These are phyloP conservation scores for Euplagia quadripunctaria DNA, from an alignment of 2,888 invertebrate species.

Conservation along the genomic window DNA sequence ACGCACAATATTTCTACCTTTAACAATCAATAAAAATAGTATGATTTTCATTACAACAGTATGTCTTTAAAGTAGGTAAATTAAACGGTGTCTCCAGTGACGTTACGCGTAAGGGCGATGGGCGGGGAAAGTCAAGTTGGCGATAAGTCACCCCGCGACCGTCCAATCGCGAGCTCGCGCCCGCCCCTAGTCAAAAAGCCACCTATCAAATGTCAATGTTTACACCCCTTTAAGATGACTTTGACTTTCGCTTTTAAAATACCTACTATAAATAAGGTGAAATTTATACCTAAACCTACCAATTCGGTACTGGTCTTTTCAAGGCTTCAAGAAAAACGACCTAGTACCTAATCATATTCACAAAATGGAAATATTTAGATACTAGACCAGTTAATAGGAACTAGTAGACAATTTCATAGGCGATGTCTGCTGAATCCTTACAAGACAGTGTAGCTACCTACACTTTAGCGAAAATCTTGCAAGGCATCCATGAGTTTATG, in stretches of 20 bases:
- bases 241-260: slow-evolving; percentile 29
- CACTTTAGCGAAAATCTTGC: too few species aligned
- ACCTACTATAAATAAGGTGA: background rate
- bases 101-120: slow-evolving; percentile 57
- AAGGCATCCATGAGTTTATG: too few species aligned
- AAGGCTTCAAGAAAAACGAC: background rate
- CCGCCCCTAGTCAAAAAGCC: slow-evolving; percentile 86
- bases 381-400: too few species aligned
- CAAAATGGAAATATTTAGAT: too few species aligned
- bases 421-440: too few species aligned
- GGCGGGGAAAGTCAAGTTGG: slow-evolving; percentile 83
- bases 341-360: background rate
- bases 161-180: slow-evolving; percentile 77
- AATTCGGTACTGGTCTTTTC: background rate
- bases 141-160: slow-evolving; percentile 82
- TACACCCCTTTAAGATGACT: slow-evolving; percentile 64
- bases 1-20: too few species aligned
- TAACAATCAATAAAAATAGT: too few species aligned
- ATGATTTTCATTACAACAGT: background rate
- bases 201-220: slow-evolving; percentile 69
- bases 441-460: too few species aligned
- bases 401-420: too few species aligned
- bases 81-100: background rate
- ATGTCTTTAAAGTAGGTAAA: background rate
- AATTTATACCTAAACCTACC: background rate